A percentile compares a stretch with the other conserved stretches of the same genome.
These are phyloP conservation scores for Sarcophaga subvicina DNA, from an alignment of 2,888 invertebrate genomes.

Conservation along the genomic window DNA sequence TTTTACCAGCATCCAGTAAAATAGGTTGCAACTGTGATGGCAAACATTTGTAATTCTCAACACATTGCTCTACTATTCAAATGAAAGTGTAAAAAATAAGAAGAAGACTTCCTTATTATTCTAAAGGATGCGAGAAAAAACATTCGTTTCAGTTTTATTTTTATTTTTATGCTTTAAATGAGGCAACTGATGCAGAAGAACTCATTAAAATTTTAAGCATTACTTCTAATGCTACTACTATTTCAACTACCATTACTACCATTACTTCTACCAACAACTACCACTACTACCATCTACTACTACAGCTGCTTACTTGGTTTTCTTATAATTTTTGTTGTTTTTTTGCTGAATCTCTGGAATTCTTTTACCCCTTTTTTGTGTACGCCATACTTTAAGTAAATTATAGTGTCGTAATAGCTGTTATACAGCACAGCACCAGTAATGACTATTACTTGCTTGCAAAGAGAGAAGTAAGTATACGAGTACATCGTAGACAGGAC, in stretches of 20 bases:
- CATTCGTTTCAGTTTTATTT: neutral
- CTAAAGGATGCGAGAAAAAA: constrained; percentile 27
- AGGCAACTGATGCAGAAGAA: constrained; percentile 67
- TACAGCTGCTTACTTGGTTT: neutral
- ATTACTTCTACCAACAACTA: neutral
- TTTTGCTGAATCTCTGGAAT: constrained; percentile 15
- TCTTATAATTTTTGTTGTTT: neutral
- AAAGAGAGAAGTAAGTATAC: neutral
- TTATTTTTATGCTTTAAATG: constrained; percentile 42
- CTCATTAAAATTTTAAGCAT: constrained; percentile 70
- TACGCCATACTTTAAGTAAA: constrained; percentile 22
- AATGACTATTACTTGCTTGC: neutral
- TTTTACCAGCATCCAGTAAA: no score
- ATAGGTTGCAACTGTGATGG: neutral
- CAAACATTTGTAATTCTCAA: neutral
- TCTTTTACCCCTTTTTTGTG: neutral
- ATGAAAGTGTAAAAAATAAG: neutral
- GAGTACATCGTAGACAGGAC: constrained; percentile 21
- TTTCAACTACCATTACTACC: neutral
- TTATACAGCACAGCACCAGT: neutral
- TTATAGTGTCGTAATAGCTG: constrained; percentile 8
- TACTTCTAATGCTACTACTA: constrained; percentile 15
- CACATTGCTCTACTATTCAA: neutral
- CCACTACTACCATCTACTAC: neutral
- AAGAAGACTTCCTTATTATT: constrained; percentile 33